These are phyloP conservation scores for Apocrypta bakeri DNA, from an alignment of 1,140 invertebrate genomes.

Conservation along the genomic window DNA sequence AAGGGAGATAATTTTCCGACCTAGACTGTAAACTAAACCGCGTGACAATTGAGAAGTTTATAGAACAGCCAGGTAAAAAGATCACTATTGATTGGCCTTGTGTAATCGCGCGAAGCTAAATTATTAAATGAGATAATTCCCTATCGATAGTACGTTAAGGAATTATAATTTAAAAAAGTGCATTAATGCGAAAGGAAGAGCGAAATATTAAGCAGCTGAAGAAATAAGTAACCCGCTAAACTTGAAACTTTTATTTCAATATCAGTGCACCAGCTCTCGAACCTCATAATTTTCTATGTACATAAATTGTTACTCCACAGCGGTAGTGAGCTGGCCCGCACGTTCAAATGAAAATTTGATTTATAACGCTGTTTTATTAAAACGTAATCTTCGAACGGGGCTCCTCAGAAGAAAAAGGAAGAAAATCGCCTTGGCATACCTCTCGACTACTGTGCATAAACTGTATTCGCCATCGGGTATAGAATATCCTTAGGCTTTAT, in stretches of 20 bases:
- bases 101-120: too few relatives aligned
- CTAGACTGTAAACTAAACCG: too few relatives aligned
- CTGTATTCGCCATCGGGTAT: background rate
- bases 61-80: too few relatives aligned
- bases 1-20: background rate
- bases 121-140: too few relatives aligned
- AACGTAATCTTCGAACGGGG: background rate
- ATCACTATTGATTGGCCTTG: too few relatives aligned
- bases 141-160: too few relatives aligned
- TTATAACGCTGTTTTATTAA: background rate
- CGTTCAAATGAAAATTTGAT: background rate
- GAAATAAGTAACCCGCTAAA: background rate
- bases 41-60: too few relatives aligned
- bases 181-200: background rate
- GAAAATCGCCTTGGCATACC: background rate
- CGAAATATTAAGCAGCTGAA: background rate
- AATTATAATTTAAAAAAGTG: too few relatives aligned
- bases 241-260: background rate
- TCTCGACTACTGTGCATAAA: background rate
- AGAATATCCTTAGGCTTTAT: background rate
- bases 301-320: background rate
- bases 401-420: background rate
- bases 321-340: too few relatives aligned
- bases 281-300: background rate
- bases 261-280: background rate